Evolutionary conservation across 2,797 vertebrate genomes (phyloP), one percentile per base, ranked within the genome.

Genomic region (Spatula clypeata): DNA sequence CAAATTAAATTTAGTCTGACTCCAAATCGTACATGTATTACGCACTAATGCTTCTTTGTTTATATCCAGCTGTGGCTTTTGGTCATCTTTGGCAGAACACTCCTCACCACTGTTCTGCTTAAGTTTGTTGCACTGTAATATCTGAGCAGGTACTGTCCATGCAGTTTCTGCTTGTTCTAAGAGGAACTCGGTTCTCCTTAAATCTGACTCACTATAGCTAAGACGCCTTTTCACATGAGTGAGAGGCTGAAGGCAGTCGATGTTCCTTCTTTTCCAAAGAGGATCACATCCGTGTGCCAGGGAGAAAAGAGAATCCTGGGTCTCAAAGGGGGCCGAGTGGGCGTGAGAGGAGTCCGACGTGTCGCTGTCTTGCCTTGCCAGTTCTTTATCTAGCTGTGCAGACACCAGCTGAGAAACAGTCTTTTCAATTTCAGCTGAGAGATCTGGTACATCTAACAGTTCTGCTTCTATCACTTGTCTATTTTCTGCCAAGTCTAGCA

Each of bases 141-240:
- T 95, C 88, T 93, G 97, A 44, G 97, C 88, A 61, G 98, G 97
- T 88, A 97, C 94, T 10, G 96, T 96, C 87, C 98, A 98, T 1
- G 97, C 98, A 6, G 98, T 97, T 11, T 98, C 98, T 34, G 98
- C 98, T 42, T 99, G 98, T 47, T 99, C 97, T 61, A 97, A 69
- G 44, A 97, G 90, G 31, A 97, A 92, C 42, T 97, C 97, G 0
- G 98, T 97, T 87, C 98, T 98, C 95, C 99, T 97, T 89, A 99
- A 98, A 75, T 99, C 98, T 18, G 99, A 99, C 54, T 99, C 99
- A 9, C 99, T 99, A 83, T 99, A 99, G 96, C 99, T 99, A 67
- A 99, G 98, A 49, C 96, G 98, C 84, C 98, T 98, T 93, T 94
- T 98, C 61, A 97, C 90, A 54, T 71, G 97, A 61, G 98, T 97